Evolutionary conservation across 1,140 invertebrate genomes (phyloP), one percentile per base, ranked within the genome.

Genomic region (Coptotermes formosanus): DNA sequence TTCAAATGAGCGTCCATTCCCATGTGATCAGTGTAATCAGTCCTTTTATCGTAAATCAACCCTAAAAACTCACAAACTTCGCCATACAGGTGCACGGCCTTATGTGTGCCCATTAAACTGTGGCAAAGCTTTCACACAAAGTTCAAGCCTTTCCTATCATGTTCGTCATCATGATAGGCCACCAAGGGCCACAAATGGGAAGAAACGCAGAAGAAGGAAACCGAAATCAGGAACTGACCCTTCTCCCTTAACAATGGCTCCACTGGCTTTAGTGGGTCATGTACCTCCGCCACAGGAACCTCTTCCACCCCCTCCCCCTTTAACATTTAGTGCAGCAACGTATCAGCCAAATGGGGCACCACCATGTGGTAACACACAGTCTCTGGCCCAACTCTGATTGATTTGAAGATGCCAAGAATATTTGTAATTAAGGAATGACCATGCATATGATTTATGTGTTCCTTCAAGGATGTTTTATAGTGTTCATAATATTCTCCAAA

Each of bases 1-100:
- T 88, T 91, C 91, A 84, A 91, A 91, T 30, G 91, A 92, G 87
- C 92, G 92, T 86, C 92, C 91, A 11, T 92, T 91, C 87, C 87
- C 89, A 82, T 92, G 92, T 87, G 86, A 88, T 2, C 88, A 90
- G 82, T 92, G 92, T 85, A 88, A 87, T 1, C 90, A 91, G 7
- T 86, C 89, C 38, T 92, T 91, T 87, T 89, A 91, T 32, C 87
- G 92, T 0, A 85, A 84, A 32, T 85, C 83, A 23, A 87, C 86
- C 9, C 59, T 87, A 69, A 84, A 85, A 38, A 87, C 84, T 38
- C 86, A 87, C n/a, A 85, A 85, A 64, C 83, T 81, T 45, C 69
- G 75, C 30, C 86, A 87, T 82, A 87, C 86, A 82, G 86, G 86
- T 25, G 86, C 55, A 82, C 52, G 69, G 21, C 86, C 86, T 21